Percentiles rank a stretch among this genome's conserved stretches.
phyloP scores from a whole-genome alignment of 2,888 invertebrate genomes.

The Spisula solida region DNA sequence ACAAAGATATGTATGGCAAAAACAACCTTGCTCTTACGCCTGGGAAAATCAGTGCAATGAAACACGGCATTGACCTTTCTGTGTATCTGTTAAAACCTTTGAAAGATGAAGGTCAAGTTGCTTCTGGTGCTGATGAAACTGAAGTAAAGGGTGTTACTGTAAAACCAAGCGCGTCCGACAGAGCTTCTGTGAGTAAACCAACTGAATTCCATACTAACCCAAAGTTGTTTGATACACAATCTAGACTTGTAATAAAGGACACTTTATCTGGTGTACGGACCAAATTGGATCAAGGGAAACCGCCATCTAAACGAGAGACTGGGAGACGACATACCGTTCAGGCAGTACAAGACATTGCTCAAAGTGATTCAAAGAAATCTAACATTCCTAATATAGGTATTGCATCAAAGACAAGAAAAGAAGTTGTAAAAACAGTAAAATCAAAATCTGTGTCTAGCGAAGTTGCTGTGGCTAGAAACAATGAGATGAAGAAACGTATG shows the following conservation, averaged over 20 bases:
- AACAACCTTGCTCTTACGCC: constrained; percentile 56
- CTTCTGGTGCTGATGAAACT: neutral
- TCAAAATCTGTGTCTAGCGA: constrained; percentile 6
- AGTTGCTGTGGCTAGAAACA: constrained; percentile 27
- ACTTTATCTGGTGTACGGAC: constrained; percentile 64
- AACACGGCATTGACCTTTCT: constrained; percentile 68
- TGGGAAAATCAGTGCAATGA: constrained; percentile 64
- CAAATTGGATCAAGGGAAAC: constrained; percentile 48
- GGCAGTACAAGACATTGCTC: constrained; percentile 52
- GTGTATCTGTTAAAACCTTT: constrained; percentile 68
- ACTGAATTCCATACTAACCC: constrained; percentile 7
- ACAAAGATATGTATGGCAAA: constrained; percentile 11
- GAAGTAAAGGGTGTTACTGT: neutral
- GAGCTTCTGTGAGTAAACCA: neutral
- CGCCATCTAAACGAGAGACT: constrained; percentile 41
- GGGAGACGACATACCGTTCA: constrained; percentile 68
- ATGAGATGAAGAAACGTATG: constrained; percentile 14
- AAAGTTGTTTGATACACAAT: constrained; percentile 54
- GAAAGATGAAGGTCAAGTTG: constrained; percentile 9
- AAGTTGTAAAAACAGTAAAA: neutral
- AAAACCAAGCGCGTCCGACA: neutral
- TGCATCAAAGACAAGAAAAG: constrained; percentile 51
- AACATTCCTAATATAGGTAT: constrained; percentile 55
- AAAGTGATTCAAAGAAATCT: constrained; percentile 15
- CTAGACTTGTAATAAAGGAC: constrained; percentile 62